Percentiles rank a stretch among this genome's conserved stretches.
Evolutionary conservation across 2,888 invertebrate species (phyloP).

Genomic region (Thereva nobilitata): DNA sequence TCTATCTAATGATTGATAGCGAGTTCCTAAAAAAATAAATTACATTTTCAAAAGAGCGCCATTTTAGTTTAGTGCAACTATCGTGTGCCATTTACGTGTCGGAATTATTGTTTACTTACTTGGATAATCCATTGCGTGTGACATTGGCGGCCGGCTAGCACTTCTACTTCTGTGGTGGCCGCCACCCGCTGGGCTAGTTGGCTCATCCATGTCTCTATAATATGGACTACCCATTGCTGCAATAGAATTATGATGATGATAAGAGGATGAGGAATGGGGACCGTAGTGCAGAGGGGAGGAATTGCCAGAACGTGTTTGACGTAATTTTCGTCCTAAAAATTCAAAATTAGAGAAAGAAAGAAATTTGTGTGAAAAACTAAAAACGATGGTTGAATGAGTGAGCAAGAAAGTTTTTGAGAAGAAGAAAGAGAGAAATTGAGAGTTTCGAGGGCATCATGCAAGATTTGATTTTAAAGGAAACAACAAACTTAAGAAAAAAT

Average conservation of each 20-base stretch:
- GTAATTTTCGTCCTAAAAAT: conserved; percentile 48
- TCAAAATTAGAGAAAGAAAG: conserved; percentile 42
- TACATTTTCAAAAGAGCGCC: neutral
- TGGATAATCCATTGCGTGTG: conserved; percentile 64
- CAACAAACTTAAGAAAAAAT: conserved; percentile 24
- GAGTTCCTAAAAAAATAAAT: conserved; percentile 50
- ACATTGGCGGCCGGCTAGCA: conserved; percentile 72
- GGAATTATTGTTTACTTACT: conserved; percentile 54
- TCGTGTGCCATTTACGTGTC: neutral
- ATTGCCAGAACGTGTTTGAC: conserved; percentile 51
- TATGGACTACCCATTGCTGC: conserved; percentile 67
- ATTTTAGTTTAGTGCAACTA: neutral
- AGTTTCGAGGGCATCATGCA: conserved; percentile 30
- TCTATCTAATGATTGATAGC: conserved; percentile 74
- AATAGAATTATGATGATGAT: conserved; percentile 61
- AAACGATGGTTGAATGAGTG: conserved; percentile 27
- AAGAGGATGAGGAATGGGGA: conserved; percentile 56
- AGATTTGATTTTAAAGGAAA: conserved; percentile 33
- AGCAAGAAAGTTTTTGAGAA: conserved; percentile 22
- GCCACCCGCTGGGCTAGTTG: conserved; percentile 83
- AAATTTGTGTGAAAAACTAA: conserved; percentile 33
- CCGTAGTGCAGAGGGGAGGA: conserved; percentile 51
- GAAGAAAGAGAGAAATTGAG: conserved; percentile 16
- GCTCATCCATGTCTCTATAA: conserved; percentile 78
- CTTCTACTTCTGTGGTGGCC: conserved; percentile 81